Percentiles rank a stretch among this genome's conserved stretches.
phyloP scores from a whole-genome alignment of 2,113 vertebrate species.

The Chlorodrepanis virens region DNA sequence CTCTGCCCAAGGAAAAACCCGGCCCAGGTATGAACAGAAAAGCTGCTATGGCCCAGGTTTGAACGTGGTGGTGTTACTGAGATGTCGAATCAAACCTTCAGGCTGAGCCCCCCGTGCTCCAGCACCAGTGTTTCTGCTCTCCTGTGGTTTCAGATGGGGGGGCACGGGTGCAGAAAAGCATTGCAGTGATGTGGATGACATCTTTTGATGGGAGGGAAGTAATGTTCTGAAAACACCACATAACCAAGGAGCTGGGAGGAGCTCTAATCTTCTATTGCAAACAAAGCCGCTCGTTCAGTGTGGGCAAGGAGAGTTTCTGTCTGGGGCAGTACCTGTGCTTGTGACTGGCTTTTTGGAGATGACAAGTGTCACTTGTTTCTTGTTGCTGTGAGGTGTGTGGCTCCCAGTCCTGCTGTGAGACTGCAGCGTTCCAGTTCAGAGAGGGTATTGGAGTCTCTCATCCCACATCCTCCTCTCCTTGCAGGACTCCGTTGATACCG shows the following conservation, averaged over 20 bases:
- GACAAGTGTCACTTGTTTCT: not conserved
- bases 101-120: accelerated
- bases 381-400: not conserved
- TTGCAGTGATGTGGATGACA: not conserved
- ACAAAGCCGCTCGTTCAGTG: not conserved
- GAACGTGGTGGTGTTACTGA: not conserved
- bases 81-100: not conserved
- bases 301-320: not conserved
- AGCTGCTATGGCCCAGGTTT: accelerated
- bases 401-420: not conserved
- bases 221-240: not conserved
- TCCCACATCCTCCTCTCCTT: not conserved
- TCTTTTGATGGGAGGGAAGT: not conserved
- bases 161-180: not conserved
- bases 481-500: conserved; percentile 90
- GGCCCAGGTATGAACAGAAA: not conserved
- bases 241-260: not conserved
- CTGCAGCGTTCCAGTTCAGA: not conserved
- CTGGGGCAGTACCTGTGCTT: not conserved
- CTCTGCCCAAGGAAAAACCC: not conserved
- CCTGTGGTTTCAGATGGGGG: not conserved
- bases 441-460: not conserved
- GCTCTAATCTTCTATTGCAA: not conserved
- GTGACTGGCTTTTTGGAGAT: not conserved
- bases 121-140: not conserved